These are phyloP conservation scores for Drosophila nigricruria DNA, from an alignment of 2,888 invertebrate genomes.

Conservation along the genomic window DNA sequence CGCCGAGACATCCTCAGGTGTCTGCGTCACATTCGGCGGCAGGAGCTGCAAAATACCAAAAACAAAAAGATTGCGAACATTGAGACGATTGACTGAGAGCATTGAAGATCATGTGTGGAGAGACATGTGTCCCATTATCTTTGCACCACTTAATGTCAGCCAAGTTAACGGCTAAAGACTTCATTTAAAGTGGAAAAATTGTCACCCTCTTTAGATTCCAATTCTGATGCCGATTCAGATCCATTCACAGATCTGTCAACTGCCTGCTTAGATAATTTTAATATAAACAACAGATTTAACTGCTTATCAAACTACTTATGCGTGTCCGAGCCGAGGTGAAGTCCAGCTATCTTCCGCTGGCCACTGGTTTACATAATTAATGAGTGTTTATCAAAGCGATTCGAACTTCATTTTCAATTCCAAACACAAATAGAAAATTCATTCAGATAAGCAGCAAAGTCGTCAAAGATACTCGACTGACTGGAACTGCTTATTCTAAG, in stretches of 20 bases:
- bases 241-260: neutral
- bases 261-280: slow-evolving; percentile 11
- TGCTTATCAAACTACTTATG: slow-evolving; percentile 12
- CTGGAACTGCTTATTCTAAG: slow-evolving; percentile 14
- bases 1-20: slow-evolving; percentile 70
- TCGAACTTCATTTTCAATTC: slow-evolving; percentile 61
- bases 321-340: neutral
- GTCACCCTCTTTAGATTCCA: slow-evolving; percentile 40
- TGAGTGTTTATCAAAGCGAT: slow-evolving; percentile 69
- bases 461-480: slow-evolving; percentile 18
- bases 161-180: slow-evolving; percentile 4
- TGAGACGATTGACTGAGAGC: slow-evolving; percentile 7
- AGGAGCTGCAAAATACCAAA: slow-evolving; percentile 71
- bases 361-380: slow-evolving; percentile 77
- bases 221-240: neutral
- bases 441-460: slow-evolving; percentile 39
- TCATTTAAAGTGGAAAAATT: slow-evolving; percentile 60
- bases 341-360: slow-evolving; percentile 20
- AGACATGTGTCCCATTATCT: slow-evolving; percentile 34
- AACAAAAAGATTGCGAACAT: slow-evolving; percentile 8
- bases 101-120: slow-evolving; percentile 2
- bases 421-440: slow-evolving; percentile 25
- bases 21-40: slow-evolving; percentile 73
- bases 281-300: slow-evolving; percentile 16
- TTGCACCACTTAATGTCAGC: slow-evolving; percentile 29